Evolutionary conservation across 1,140 invertebrate genomes (phyloP).

Genomic region (Micrasema longulum): DNA sequence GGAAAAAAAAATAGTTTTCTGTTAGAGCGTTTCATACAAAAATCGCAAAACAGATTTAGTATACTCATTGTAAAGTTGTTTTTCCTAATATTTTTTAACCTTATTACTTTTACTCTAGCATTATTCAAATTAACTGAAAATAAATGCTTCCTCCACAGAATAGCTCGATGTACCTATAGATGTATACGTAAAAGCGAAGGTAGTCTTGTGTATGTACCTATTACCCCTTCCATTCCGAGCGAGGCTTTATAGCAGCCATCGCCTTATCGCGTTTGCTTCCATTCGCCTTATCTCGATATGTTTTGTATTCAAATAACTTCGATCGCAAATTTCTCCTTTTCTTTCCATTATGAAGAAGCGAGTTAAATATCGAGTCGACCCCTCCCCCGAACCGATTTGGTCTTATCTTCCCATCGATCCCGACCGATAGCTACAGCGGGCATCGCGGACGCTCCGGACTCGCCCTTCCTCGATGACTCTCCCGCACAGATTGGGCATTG

Average conservation of each 20-base stretch:
- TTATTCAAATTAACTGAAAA: no score
- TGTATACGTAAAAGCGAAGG: no score
- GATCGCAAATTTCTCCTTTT: slow-evolving; percentile 39
- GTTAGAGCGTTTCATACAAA: no score
- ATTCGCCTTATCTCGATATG: slow-evolving; percentile 29
- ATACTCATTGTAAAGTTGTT: no score
- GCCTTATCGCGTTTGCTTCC: slow-evolving; percentile 35
- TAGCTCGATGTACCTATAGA: no score
- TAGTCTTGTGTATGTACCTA: no score
- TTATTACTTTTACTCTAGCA: no score
- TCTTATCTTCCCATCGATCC: slow-evolving; percentile 17
- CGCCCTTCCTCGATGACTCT: slow-evolving; percentile 4
- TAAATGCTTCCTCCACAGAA: no score
- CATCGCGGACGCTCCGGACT: slow-evolving; percentile 13
- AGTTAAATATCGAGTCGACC: slow-evolving; percentile 25
- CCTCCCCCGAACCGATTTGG: slow-evolving; percentile 4
- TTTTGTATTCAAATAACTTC: slow-evolving; percentile 37
- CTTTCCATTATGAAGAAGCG: slow-evolving; percentile 29
- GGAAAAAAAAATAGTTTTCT: no score
- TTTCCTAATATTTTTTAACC: no score
- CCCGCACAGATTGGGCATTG: slow-evolving; percentile 2
- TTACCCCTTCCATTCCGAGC: no score
- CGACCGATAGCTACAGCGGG: background rate
- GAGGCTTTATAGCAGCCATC: slow-evolving; percentile 29
- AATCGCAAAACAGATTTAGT: no score